Percentiles rank a stretch among this genome's conserved stretches.
Evolutionary conservation across 2,113 vertebrate species (phyloP).

Genomic region (Oophaga pumilio): DNA sequence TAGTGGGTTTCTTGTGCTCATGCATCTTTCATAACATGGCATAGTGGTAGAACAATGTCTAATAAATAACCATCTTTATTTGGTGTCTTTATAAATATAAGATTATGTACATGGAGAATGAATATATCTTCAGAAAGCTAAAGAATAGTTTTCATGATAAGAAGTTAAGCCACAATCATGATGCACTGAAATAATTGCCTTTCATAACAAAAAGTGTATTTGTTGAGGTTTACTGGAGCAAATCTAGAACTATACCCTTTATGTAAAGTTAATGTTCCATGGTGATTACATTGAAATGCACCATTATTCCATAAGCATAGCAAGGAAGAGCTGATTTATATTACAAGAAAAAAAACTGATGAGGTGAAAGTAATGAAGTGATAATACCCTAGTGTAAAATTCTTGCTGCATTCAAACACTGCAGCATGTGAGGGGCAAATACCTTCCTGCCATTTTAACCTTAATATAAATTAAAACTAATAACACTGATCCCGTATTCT

Average conservation of each 20-base stretch:
- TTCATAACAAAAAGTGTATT: conserved; percentile 4
- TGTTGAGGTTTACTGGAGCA: conserved; percentile 30
- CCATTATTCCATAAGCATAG: conserved; percentile 37
- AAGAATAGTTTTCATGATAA: background rate
- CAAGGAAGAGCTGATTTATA: conserved; percentile 55
- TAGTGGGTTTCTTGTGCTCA: conserved; percentile 1
- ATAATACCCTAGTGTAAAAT: conserved; percentile 38
- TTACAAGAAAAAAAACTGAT: conserved; percentile 18
- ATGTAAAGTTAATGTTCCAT: conserved; percentile 46
- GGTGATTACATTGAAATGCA: conserved; percentile 28
- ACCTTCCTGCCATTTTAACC: background rate
- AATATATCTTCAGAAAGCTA: background rate
- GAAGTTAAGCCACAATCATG: background rate
- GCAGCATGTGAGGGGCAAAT: conserved; percentile 2
- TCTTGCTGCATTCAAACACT: conserved; percentile 8
- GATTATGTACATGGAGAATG: background rate
- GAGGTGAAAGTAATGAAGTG: conserved; percentile 29
- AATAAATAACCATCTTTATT: conserved; percentile 21
- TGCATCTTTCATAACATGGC: conserved; percentile 41
- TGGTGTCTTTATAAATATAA: conserved; percentile 14
- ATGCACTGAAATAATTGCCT: conserved; percentile 4
- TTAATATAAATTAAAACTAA: conserved; percentile 9
- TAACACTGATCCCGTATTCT: background rate
- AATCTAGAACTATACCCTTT: background rate
- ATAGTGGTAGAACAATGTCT: background rate